phyloP scores from a whole-genome alignment of 1,140 invertebrate species.

The Protaetia brevitarsis region DNA sequence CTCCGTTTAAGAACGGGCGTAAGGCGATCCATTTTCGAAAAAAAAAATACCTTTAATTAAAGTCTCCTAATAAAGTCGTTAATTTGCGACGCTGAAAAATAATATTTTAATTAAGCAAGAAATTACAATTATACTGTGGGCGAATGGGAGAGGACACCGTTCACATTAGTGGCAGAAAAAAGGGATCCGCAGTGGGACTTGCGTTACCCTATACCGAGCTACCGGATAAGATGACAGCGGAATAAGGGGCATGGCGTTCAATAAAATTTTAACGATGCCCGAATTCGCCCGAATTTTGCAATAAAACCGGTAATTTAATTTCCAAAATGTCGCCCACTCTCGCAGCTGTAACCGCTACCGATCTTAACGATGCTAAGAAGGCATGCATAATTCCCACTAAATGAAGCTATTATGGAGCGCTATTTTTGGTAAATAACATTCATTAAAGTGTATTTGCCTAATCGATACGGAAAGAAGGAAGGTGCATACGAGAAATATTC shows the following conservation, averaged over 20 bases:
- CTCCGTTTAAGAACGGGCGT: too few relatives aligned
- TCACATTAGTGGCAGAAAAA: neutral
- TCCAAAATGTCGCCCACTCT: neutral
- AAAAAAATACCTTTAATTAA: conserved; percentile 1
- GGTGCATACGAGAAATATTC: too few relatives aligned
- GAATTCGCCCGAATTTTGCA: neutral
- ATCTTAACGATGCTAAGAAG: too few relatives aligned
- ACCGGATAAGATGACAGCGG: neutral
- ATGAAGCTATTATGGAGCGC: too few relatives aligned
- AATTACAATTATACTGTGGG: neutral
- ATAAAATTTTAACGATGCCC: neutral
- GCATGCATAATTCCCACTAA: too few relatives aligned
- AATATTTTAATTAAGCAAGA: conserved; percentile 14
- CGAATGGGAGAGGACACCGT: neutral
- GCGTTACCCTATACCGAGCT: neutral
- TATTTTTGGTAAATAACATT: too few relatives aligned
- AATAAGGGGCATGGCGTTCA: neutral
- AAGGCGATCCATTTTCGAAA: too few relatives aligned
- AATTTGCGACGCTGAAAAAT: conserved; percentile 10
- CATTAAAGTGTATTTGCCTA: too few relatives aligned
- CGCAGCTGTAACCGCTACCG: too few relatives aligned
- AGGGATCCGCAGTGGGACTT: neutral
- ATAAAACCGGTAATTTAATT: neutral
- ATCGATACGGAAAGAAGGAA: too few relatives aligned
- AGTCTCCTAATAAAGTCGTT: conserved; percentile 2